Evolutionary conservation across 2,113 vertebrate species (phyloP).

Genomic region (Hypomesus transpacificus): DNA sequence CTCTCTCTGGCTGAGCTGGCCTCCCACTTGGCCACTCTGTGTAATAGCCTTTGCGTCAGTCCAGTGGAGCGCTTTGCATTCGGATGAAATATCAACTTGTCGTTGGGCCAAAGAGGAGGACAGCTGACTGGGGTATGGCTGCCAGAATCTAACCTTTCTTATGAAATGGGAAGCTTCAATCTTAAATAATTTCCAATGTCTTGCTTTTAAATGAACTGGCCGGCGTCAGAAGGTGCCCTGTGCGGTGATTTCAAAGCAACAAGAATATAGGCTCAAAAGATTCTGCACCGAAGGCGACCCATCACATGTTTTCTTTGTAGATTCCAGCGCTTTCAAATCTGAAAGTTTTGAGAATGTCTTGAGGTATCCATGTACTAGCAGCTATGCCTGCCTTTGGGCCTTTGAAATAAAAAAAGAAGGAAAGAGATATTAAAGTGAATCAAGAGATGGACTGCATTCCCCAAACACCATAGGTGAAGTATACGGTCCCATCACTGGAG

Average conservation of each 20-base stretch:
- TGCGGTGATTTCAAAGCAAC: constrained; percentile 43
- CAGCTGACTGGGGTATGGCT: constrained; percentile 52
- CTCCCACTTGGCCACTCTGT: constrained; percentile 61
- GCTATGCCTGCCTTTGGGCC: too few relatives aligned
- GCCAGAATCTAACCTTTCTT: constrained; percentile 49
- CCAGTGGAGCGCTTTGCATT: constrained; percentile 54
- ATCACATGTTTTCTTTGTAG: too few relatives aligned
- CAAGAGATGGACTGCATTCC: too few relatives aligned
- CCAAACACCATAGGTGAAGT: too few relatives aligned
- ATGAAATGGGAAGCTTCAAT: constrained; percentile 22
- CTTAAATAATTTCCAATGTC: constrained; percentile 49
- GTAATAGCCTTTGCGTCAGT: constrained; percentile 69
- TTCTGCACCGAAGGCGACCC: not conserved
- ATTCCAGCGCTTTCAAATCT: too few relatives aligned
- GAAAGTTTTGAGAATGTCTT: too few relatives aligned
- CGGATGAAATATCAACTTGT: constrained; percentile 75
- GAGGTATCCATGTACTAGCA: too few relatives aligned
- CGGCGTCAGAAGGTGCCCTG: constrained; percentile 18
- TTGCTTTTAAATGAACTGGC: constrained; percentile 36
- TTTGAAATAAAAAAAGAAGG: too few relatives aligned
- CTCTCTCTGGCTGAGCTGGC: constrained; percentile 35
- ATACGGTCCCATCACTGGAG: too few relatives aligned
- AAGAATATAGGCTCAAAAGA: not conserved
- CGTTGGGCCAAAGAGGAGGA: constrained; percentile 58
- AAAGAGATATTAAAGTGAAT: too few relatives aligned